Evolutionary conservation across 2,113 vertebrate species (phyloP).

Genomic region (Megaceryle maxima): DNA sequence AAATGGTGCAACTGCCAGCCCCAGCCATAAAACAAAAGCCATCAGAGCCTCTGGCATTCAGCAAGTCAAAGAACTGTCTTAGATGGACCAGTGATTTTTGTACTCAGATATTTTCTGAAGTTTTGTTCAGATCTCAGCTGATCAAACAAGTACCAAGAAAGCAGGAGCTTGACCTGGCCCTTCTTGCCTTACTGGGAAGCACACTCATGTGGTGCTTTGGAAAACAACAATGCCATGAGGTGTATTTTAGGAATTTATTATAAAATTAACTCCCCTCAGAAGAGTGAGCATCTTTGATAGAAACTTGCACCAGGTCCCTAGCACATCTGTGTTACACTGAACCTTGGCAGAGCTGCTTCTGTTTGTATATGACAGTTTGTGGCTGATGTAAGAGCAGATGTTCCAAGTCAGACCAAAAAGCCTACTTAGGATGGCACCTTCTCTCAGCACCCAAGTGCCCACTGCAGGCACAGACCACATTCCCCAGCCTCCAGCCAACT

Average conservation of each 20-base stretch:
- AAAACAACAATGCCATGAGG: fast-evolving
- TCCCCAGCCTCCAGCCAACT: background rate
- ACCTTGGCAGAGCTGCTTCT: background rate
- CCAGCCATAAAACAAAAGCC: background rate
- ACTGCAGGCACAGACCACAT: background rate
- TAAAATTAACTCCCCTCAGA: background rate
- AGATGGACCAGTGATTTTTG: background rate
- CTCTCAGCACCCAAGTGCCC: background rate
- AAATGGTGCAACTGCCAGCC: background rate
- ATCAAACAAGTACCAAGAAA: background rate
- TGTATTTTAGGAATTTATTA: background rate
- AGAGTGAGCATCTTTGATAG: background rate
- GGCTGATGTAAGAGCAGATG: background rate
- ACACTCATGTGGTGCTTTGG: background rate
- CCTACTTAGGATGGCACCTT: background rate
- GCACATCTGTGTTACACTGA: fast-evolving
- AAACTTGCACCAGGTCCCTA: background rate
- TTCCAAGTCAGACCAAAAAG: background rate
- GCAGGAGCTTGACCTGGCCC: background rate
- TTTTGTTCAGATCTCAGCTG: background rate
- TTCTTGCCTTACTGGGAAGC: background rate
- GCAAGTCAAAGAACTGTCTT: background rate
- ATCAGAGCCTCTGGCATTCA: background rate
- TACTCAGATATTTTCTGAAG: background rate
- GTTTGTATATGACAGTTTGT: background rate